Evolutionary conservation across 2,888 invertebrate species (phyloP).

Genomic region (Zygaena filipendulae): DNA sequence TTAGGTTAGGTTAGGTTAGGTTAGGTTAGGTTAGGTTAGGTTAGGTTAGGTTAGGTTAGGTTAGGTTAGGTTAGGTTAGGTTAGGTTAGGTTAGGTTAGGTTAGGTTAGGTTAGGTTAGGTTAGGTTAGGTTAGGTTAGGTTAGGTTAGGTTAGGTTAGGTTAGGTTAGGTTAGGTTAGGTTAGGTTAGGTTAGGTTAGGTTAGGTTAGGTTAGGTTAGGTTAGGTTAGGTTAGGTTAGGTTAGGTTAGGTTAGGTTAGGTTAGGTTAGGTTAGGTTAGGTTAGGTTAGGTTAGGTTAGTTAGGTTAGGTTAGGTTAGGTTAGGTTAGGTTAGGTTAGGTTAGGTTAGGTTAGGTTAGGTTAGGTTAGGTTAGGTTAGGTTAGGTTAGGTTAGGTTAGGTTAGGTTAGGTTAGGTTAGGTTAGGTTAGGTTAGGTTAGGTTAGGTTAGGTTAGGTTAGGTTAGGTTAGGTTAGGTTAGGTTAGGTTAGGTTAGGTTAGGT

Average conservation of each 20-base stretch:
- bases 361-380: constrained; percentile 17
- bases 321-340: constrained; percentile 18
- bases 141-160: constrained; percentile 23
- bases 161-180: constrained; percentile 20
- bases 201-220: constrained; percentile 20
- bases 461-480: too few species aligned
- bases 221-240: constrained; percentile 19
- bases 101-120: constrained; percentile 22
- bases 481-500: constrained; percentile 10
- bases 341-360: constrained; percentile 17
- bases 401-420: constrained; percentile 17
- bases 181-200: constrained; percentile 18
- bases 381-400: constrained; percentile 17
- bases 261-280: constrained; percentile 21
- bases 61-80: constrained; percentile 22
- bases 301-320: constrained; percentile 19
- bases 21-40: constrained; percentile 19
- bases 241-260: constrained; percentile 20
- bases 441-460: too few species aligned
- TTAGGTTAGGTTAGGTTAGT: constrained; percentile 15
- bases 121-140: constrained; percentile 22
- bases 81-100: constrained; percentile 22
- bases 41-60: constrained; percentile 22
- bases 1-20: too few species aligned
- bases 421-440: constrained; percentile 14